Percentiles rank a stretch among this genome's conserved stretches.
Evolutionary conservation across 2,797 vertebrate species (phyloP).

Genomic region (Scolopax rusticola): DNA sequence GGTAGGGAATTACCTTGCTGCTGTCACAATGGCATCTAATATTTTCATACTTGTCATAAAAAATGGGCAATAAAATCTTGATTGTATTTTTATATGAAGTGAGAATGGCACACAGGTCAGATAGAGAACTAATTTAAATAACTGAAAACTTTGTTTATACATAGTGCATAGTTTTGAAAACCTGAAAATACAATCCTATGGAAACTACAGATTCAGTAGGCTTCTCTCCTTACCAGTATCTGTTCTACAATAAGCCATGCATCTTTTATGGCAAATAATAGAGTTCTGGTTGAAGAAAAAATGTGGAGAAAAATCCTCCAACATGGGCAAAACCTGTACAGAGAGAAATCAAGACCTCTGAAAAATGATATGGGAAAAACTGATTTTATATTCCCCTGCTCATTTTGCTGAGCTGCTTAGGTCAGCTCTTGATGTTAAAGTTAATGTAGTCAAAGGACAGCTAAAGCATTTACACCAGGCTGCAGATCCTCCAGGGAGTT

Average conservation of each 20-base stretch:
- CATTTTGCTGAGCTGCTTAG: neutral
- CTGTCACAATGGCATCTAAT: neutral
- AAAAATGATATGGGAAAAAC: neutral
- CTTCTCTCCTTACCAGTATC: neutral
- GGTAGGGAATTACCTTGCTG: neutral
- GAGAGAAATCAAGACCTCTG: neutral
- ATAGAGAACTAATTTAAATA: neutral
- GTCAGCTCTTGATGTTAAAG: neutral
- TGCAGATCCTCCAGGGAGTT: neutral
- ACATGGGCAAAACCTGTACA: neutral
- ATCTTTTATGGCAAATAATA: neutral
- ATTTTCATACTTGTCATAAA: neutral
- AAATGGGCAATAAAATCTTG: neutral
- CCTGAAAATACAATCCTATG: neutral
- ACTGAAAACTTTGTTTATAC: neutral
- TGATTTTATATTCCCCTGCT: neutral
- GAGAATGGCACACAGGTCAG: neutral
- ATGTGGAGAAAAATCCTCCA: neutral
- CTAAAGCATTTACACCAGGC: neutral
- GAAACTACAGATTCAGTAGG: neutral
- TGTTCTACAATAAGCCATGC: neutral
- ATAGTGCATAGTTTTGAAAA: neutral
- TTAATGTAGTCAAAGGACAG: neutral
- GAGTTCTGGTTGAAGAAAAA: neutral
- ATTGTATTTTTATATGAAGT: neutral